These are phyloP conservation scores for Podiceps cristatus DNA, from an alignment of 2,113 vertebrate species.

Conservation along the genomic window DNA sequence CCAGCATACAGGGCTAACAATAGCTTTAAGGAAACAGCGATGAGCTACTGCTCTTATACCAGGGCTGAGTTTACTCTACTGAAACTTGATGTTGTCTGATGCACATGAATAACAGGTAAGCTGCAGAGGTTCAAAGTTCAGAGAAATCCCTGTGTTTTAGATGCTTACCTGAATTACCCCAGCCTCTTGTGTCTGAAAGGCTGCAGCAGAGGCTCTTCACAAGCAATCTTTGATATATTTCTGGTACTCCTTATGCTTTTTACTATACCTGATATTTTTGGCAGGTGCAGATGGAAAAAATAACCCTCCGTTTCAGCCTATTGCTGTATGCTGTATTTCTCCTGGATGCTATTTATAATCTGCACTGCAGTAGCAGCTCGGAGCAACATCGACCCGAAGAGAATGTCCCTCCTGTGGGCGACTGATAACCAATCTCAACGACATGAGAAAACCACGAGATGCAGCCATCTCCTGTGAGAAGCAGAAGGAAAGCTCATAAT, in stretches of 20 bases:
- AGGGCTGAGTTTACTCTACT: neutral
- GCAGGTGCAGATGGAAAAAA: neutral
- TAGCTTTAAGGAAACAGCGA: neutral
- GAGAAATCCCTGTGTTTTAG: neutral
- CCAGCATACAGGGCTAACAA: neutral
- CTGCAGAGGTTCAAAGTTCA: neutral
- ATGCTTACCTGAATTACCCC: neutral
- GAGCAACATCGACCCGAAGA: neutral
- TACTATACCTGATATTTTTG: neutral
- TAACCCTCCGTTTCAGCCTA: neutral
- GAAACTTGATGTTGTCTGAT: neutral
- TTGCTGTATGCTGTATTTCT: neutral
- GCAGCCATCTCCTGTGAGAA: neutral
- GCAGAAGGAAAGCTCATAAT: neutral
- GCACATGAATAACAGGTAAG: neutral
- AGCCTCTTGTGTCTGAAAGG: neutral
- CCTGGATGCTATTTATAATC: neutral
- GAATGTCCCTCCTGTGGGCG: neutral
- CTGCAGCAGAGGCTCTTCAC: neutral
- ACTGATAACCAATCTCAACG: neutral
- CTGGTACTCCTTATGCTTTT: neutral
- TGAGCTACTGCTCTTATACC: neutral
- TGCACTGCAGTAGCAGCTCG: neutral
- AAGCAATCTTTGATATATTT: neutral
- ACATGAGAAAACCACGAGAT: neutral